Evolutionary conservation across 92 coral and sea anemone genomes (phyloP).

Genomic region (Galaxea fascicularis): DNA sequence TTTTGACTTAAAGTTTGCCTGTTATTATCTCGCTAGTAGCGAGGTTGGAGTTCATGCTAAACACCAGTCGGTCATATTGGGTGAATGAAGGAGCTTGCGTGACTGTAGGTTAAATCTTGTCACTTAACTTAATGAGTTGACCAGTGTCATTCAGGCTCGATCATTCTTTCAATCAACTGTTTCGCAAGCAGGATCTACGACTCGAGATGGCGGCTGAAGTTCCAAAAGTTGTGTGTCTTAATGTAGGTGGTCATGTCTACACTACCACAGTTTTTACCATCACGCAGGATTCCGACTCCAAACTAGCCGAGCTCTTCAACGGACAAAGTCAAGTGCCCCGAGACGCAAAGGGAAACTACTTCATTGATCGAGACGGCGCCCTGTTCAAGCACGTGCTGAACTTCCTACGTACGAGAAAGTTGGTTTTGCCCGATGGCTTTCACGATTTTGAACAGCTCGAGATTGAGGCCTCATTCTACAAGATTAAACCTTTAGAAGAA

Average conservation of each 20-base stretch:
- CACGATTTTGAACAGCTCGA: slow-evolving; percentile 65
- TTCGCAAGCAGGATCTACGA: not conserved
- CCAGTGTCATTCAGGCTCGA: not conserved
- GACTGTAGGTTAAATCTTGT: slow-evolving; percentile 4
- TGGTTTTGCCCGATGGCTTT: slow-evolving; percentile 60
- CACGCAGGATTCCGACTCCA: slow-evolving; percentile 73
- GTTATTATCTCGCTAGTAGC: too few species aligned
- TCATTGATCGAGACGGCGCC: slow-evolving; percentile 74
- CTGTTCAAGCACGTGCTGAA: slow-evolving; percentile 68
- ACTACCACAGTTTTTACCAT: slow-evolving; percentile 78
- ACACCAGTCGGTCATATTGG: not conserved
- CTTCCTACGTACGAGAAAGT: slow-evolving; percentile 68
- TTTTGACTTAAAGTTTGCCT: too few species aligned
- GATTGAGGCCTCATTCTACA: slow-evolving; percentile 68
- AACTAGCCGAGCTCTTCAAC: slow-evolving; percentile 57
- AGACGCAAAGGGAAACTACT: slow-evolving; percentile 63
- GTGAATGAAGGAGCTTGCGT: not conserved
- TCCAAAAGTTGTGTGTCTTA: slow-evolving; percentile 67
- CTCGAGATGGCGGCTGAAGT: slow-evolving; percentile 20
- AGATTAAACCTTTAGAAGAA: slow-evolving; percentile 59
- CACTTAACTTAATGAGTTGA: not conserved
- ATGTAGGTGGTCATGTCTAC: slow-evolving; percentile 81
- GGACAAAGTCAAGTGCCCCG: slow-evolving; percentile 48
- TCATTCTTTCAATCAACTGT: not conserved
- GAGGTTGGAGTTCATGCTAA: not conserved